These are phyloP conservation scores for Nasonia oneida DNA, from an alignment of 2,888 invertebrate species.

Conservation along the genomic window DNA sequence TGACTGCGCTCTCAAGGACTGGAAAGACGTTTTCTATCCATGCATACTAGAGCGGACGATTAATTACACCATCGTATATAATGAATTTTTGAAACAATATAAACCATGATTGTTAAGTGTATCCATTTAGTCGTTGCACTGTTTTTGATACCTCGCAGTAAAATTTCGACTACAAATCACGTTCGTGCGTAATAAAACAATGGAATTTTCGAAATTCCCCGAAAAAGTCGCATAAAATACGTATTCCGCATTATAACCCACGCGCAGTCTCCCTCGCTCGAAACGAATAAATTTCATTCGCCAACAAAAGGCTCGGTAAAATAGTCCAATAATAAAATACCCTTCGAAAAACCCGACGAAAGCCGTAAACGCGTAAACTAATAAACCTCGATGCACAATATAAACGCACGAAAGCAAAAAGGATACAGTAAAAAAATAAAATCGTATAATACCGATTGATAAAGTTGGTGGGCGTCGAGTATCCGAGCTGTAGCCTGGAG, in stretches of 20 bases:
- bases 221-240: not conserved
- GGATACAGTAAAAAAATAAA: constrained; percentile 13
- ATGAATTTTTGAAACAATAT: no score
- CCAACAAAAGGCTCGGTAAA: not conserved
- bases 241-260: not conserved
- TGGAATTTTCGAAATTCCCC: not conserved
- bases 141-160: not conserved
- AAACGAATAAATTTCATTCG: not conserved
- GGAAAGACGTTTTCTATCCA: not conserved
- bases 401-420: not conserved
- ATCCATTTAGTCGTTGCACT: not conserved
- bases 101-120: not conserved
- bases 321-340: not conserved
- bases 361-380: not conserved
- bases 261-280: not conserved
- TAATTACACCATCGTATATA: not conserved
- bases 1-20: not conserved
- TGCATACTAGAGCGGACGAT: not conserved
- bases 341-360: not conserved
- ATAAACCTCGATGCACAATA: not conserved
- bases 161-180: not conserved
- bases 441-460: constrained; percentile 75
- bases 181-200: not conserved
- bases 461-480: constrained; percentile 77
- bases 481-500: constrained; percentile 77